Base-by-base conservation (phyloP, 2,113 vertebrate species). In the Psittacus erithacus region DNA sequence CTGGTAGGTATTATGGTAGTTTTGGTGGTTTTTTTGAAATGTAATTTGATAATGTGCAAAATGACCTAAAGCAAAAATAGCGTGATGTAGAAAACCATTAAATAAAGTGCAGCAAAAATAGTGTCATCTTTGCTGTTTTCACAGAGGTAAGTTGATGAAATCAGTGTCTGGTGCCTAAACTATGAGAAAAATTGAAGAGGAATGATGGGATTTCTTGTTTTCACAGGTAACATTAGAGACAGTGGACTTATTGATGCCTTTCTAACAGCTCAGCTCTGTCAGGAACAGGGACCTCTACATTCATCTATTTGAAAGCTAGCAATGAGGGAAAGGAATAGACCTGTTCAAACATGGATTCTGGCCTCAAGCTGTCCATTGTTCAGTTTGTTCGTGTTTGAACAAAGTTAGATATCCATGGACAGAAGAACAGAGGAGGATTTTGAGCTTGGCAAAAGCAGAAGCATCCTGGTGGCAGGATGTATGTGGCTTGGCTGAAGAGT, bases 401-500 rank as follows among this genome's bases (percentile, higher is more conserved):
- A 75, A 50, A n/a, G 59, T 74, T 86, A 70, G 85, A 29, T 16
- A 90, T 14, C 41, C 38, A 59, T 0, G 7, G 76, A 17, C 46
- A 90, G 76, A 88, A 57, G 76, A 90, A 83, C 1, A 13, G 33
- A 81, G 29, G 43, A 60, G 33, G 53, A 74, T 94, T 92, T 82
- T 59, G 55, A 95, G 46, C 35, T 52, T 86, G 80, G 86, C 88
- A 94, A 67, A 82, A 69, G 1, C 11, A 44, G 78, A 71, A 94
- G n/a, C 44, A 76, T 79, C 69, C 70, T 65, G 44, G 84, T 90
- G 49, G 86, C 50, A 88, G 74, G 50, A 86, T 82, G 35, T 68
- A 49, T 59, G 35, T 90, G 68, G 73, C 82, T 96, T 88, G 92
- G 85, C 82, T 95, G 69, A 29, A 59, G 49, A 50, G n/a, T 52